Conservation (phyloP, 1,140 invertebrate species). For the Caerostris extrusa region DNA sequence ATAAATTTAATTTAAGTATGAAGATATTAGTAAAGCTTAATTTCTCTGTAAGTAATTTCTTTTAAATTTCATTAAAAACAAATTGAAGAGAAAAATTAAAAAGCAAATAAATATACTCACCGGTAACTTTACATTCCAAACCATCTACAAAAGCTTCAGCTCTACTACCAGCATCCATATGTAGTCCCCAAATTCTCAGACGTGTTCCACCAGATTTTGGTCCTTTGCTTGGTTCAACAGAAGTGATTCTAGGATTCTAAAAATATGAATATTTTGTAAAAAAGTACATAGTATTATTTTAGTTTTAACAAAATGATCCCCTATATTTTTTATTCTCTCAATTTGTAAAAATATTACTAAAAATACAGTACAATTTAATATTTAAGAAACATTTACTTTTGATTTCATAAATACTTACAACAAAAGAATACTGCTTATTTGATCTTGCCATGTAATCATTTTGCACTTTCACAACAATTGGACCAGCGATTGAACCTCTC, state of each 20-base stretch:
- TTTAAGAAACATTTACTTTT: not conserved
- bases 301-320: not conserved
- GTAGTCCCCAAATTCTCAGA: constrained; percentile 92
- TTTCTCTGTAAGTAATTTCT: too few relatives aligned
- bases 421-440: constrained; percentile 78
- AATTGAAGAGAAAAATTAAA: too few relatives aligned
- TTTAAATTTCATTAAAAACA: too few relatives aligned
- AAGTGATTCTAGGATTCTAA: constrained; percentile 91
- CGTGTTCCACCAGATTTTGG: constrained; percentile 96
- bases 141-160: constrained; percentile 94
- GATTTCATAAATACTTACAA: constrained; percentile 74
- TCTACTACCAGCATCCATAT: constrained; percentile 96
- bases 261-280: constrained; percentile 74
- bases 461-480: constrained; percentile 89
- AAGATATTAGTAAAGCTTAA: too few relatives aligned
- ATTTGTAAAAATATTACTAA: too few relatives aligned
- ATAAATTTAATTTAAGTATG: not conserved
- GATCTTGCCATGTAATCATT: constrained; percentile 92
- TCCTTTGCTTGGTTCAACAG: constrained; percentile 92
- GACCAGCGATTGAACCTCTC: constrained; percentile 76
- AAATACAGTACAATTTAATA: not conserved
- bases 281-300: not conserved
- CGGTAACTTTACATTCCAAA: constrained; percentile 89
- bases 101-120: constrained; percentile 80
- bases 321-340: too few relatives aligned